These are phyloP conservation scores for Chrosomus eos DNA, from an alignment of 2,797 vertebrate genomes.

Conservation along the genomic window DNA sequence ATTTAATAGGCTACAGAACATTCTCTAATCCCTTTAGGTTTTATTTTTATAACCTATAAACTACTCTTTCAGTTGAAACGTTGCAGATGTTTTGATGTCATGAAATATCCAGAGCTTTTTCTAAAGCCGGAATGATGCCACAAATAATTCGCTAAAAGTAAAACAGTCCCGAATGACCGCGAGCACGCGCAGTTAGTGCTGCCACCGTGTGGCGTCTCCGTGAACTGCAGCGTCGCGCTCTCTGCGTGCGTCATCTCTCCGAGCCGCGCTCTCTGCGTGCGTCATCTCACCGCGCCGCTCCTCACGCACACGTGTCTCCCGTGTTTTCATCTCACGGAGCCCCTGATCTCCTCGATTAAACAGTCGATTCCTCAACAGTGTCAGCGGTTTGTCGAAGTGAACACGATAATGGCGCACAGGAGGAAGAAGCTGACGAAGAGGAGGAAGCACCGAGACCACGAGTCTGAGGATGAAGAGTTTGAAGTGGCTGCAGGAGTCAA, in stretches of 20 bases:
- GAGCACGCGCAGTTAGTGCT: not conserved
- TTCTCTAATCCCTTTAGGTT: not conserved
- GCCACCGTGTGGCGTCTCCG: slow-evolving; percentile 5
- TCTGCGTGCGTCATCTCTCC: slow-evolving; percentile 31
- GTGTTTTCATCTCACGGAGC: slow-evolving; percentile 54
- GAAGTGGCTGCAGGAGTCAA: slow-evolving; percentile 74
- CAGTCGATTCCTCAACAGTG: too few relatives aligned
- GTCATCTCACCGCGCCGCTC: slow-evolving; percentile 40
- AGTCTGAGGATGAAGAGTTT: slow-evolving; percentile 79
- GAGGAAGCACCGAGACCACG: slow-evolving; percentile 70
- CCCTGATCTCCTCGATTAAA: not conserved
- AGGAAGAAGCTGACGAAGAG: slow-evolving; percentile 81
- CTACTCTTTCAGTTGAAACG: too few relatives aligned
- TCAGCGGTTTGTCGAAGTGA: not conserved
- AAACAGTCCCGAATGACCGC: not conserved
- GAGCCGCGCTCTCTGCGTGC: slow-evolving; percentile 11
- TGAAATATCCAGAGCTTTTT: not conserved
- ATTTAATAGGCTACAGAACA: too few relatives aligned
- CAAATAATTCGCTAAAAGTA: too few relatives aligned
- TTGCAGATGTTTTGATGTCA: not conserved
- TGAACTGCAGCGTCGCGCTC: not conserved
- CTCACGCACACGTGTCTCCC: slow-evolving; percentile 71
- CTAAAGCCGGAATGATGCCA: too few relatives aligned
- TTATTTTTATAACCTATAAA: not conserved
- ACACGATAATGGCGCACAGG: slow-evolving; percentile 76